A percentile compares a stretch with the other conserved stretches of the same genome.
These are phyloP conservation scores for Ptilonorhynchus violaceus DNA, from an alignment of 2,113 vertebrate species.

Conservation along the genomic window DNA sequence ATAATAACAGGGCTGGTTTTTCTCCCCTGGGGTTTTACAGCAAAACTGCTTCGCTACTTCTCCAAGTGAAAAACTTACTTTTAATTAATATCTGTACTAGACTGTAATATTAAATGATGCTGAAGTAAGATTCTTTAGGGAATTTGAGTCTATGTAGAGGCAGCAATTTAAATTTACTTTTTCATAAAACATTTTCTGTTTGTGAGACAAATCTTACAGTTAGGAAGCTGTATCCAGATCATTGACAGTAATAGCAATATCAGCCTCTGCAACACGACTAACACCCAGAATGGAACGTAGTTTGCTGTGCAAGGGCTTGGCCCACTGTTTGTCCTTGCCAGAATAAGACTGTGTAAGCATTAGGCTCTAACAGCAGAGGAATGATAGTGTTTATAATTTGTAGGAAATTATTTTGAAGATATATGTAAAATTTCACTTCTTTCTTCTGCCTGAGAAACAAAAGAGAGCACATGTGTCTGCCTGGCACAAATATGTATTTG, in stretches of 20 bases:
- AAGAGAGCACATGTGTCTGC: not conserved
- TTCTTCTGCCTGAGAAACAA: not conserved
- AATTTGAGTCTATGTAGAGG: not conserved
- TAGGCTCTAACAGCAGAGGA: not conserved
- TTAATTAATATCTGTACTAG: not conserved
- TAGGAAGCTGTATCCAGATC: not conserved
- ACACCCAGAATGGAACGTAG: not conserved
- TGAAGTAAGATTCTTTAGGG: not conserved
- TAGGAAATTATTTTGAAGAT: not conserved
- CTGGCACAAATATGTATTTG: not conserved
- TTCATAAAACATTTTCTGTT: not conserved
- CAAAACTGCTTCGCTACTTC: not conserved
- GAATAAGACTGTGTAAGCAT: not conserved
- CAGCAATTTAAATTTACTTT: not conserved
- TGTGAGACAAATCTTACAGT: not conserved
- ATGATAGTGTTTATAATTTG: not conserved
- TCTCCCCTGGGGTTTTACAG: not conserved
- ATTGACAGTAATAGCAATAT: not conserved
- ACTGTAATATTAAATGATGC: not conserved
- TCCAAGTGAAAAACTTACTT: not conserved
- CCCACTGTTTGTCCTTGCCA: not conserved
- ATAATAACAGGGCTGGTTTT: not conserved
- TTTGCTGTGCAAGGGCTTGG: not conserved
- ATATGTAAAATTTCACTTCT: not conserved
- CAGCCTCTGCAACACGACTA: accelerated